Base-by-base conservation (phyloP, 2,888 invertebrate species). In the Caenorhabditis macrosperma region DNA sequence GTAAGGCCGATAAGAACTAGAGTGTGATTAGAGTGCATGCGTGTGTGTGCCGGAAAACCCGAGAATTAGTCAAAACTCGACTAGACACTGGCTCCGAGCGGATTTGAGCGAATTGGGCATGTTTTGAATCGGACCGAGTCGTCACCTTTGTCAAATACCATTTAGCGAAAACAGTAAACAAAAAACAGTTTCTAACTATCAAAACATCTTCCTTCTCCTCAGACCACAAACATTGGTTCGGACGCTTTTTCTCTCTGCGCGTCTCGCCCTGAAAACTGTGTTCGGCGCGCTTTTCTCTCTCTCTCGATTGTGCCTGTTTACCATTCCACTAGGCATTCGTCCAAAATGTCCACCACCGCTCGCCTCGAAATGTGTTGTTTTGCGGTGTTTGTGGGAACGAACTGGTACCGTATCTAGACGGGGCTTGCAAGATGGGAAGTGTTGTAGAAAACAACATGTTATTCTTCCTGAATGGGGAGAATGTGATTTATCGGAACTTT, bases 371-470 rank as follows among this genome's bases (percentile, higher is more conserved):
- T 35, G 33, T 22, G 35, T 55, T 57, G 38, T 57, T 35, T 38
- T 57, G 24, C 38, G 50, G 15, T 26, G 17, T 35, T 28, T 9
- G 26, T 20, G 33, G 7, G 33, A 20, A 7, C 55, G 35, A 55
- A 55, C 55, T 55, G 55, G 55, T 55, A 55, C 55, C 33, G 55
- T 55, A 55, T 28, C 28, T 28, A 1, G 52, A 7, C 48, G 3
- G 48, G 24, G 48, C 17, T 12, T 3, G 54, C 5, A 1, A 4
- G n/a, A 15, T n/a, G n/a, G 55, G 22, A 33, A n/a, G n/a, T n/a
- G n/a, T n/a, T n/a, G n/a, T n/a, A n/a, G n/a, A n/a, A 15, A 54
- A 28, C 26, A 55, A 35, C 20, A 33, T 9, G 2, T 38, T 38
- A 33, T n/a, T n/a, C n/a, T n/a, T n/a, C n/a, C n/a, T n/a, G n/a